Base-by-base conservation (phyloP, 2,888 invertebrate genomes). In the Limnephilus marmoratus region DNA sequence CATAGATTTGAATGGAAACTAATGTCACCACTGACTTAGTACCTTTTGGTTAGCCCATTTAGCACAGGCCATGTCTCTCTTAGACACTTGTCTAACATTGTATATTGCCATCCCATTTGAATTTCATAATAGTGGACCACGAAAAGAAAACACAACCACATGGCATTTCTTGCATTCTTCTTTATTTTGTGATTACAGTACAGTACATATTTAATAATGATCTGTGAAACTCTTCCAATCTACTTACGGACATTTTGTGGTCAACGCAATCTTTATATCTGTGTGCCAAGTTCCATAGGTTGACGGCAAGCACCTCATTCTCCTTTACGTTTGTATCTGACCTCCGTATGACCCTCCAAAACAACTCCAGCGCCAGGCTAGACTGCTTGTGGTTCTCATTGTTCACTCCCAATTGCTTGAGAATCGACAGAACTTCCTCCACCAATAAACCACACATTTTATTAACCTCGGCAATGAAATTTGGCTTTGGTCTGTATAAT, bases 401-500 rank as follows among this genome's bases (percentile, higher is more conserved):
- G 0, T 95, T 96, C 90, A 97, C 96, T 85, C 98, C 98, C 13
- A 98, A 96, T 49, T 97, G 95, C 95, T 97, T 98, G 41, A 98
- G 95, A 93, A 97, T 97, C 1, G 96, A 95, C 9, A 98, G 95
- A 93, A 99, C 96, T 95, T 98, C 98, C 94, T 98, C 98, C 81
- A 99, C 96, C 91, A 99, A 96, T 94, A 98, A 97, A 0, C 97
- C 97, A 93, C 98, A 97, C 94, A 98, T 97, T 94, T 97, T 97
- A 94, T 98, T 97, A 2, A 99, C 96, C 95, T 98, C 98, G 3
- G 96, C 95, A 90, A 99, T 96, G 95, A 98, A 99, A 95, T 98
- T 98, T 24, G 97, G 97, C 95, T 99, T 99, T 18, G 97, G 97
- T 12, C 99, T 99, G 95, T 99, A 99, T 82, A 99, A 95, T 92